Conservation (phyloP, 1,140 invertebrate genomes). For the Plectus sambesii region DNA sequence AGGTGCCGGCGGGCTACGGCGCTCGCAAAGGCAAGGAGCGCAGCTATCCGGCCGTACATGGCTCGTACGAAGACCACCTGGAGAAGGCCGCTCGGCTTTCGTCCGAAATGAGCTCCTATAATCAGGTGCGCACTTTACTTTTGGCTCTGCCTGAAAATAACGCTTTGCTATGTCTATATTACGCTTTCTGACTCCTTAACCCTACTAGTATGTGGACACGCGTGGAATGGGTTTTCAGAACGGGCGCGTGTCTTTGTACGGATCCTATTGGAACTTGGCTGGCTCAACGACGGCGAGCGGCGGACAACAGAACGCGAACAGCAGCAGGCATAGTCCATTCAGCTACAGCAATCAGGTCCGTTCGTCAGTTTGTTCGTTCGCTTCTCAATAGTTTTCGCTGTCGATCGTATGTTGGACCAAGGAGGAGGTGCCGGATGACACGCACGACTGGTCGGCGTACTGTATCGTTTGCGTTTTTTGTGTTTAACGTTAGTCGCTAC, state of each 20-base stretch:
- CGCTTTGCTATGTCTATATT: conserved; percentile 13
- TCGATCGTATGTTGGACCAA: neutral
- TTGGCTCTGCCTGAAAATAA: conserved; percentile 1
- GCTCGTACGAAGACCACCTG: conserved; percentile 40
- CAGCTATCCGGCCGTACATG: conserved; percentile 9
- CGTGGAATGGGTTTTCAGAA: no score
- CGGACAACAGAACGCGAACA: no score
- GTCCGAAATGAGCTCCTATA: conserved; percentile 33
- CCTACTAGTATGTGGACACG: no score
- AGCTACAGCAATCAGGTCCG: no score
- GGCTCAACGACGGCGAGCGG: no score
- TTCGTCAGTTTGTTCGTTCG: conserved; percentile 4
- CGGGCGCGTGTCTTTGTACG: conserved; percentile 38
- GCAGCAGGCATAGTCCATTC: conserved; percentile 7
- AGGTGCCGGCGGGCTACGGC: conserved; percentile 27
- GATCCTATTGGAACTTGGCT: conserved; percentile 43
- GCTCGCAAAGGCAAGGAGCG: conserved; percentile 26
- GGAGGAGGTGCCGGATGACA: conserved; percentile 11
- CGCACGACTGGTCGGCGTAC: no score
- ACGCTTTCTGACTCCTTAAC: conserved; percentile 11
- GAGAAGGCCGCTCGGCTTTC: conserved; percentile 35
- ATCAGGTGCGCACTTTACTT: conserved; percentile 19
- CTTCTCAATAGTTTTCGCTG: conserved; percentile 2
- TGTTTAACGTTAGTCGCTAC: conserved; percentile 5
- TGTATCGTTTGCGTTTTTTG: no score